phyloP scores from a whole-genome alignment of 2,113 vertebrate species.

The Lampris megalopsis region DNA sequence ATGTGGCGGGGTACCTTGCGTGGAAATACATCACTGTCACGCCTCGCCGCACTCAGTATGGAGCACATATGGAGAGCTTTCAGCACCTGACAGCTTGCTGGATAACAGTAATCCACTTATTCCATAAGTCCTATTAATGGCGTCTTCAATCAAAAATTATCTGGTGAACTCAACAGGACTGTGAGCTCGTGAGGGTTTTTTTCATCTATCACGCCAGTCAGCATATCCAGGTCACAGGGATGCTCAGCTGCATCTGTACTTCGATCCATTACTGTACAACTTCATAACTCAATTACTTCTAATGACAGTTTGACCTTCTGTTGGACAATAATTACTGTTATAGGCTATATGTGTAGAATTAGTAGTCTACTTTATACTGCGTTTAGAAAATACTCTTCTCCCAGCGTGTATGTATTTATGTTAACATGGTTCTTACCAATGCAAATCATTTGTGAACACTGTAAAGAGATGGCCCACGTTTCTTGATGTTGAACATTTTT shows the following conservation, averaged over 20 bases:
- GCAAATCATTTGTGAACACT: too few species aligned
- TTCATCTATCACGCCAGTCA: neutral
- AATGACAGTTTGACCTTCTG: too few species aligned
- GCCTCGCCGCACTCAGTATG: neutral
- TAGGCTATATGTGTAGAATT: too few species aligned
- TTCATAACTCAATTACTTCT: neutral
- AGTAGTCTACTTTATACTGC: too few species aligned
- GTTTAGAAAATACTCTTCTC: too few species aligned
- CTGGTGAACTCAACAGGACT: slow-evolving; percentile 6
- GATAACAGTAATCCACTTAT: slow-evolving; percentile 4
- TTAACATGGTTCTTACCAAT: too few species aligned
- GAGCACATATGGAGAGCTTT: neutral
- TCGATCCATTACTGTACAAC: neutral
- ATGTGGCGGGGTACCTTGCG: slow-evolving; percentile 60
- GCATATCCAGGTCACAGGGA: neutral
- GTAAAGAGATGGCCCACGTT: too few species aligned
- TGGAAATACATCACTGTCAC: neutral
- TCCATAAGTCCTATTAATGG: slow-evolving; percentile 7
- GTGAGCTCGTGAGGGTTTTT: neutral
- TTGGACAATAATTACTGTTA: too few species aligned
- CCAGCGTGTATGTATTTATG: too few species aligned
- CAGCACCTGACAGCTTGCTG: neutral
- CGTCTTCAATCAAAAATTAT: neutral
- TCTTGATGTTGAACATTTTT: too few species aligned
- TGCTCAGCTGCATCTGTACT: neutral